Percentiles rank a stretch among this genome's conserved stretches.
Conservation (phyloP, 2,888 invertebrate genomes). For the Elmis aenea region DNA sequence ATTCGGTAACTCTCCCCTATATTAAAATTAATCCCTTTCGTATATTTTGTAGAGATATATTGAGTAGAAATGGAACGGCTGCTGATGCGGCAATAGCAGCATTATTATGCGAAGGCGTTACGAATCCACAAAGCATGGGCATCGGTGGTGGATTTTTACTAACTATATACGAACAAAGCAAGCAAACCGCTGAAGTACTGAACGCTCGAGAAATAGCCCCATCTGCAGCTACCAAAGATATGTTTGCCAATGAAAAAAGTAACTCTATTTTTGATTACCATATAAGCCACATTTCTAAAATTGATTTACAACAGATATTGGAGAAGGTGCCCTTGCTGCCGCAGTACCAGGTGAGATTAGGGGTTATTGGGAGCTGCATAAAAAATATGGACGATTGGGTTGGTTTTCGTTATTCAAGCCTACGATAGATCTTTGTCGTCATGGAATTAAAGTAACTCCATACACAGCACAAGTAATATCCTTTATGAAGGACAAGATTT, state of each 20-base stretch:
- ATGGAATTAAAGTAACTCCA: constrained; percentile 60
- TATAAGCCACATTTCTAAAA: too few relatives aligned
- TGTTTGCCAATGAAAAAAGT: too few relatives aligned
- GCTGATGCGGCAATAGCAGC: constrained; percentile 79
- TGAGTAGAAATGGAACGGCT: constrained; percentile 67
- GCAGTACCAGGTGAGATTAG: constrained; percentile 80
- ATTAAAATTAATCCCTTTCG: too few relatives aligned
- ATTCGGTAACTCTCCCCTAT: too few relatives aligned
- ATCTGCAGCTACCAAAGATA: constrained; percentile 53
- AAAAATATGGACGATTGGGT: constrained; percentile 62
- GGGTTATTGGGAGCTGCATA: constrained; percentile 72
- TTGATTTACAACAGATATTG: too few relatives aligned
- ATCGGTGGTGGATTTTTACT: constrained; percentile 81
- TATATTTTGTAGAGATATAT: too few relatives aligned
- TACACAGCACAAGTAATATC: constrained; percentile 58
- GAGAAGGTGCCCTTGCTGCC: constrained; percentile 60
- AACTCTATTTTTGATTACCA: neutral
- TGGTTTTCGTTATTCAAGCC: constrained; percentile 74
- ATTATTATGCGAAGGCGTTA: constrained; percentile 72
- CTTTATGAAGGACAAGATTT: constrained; percentile 49
- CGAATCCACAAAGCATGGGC: constrained; percentile 75
- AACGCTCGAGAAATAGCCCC: constrained; percentile 74
- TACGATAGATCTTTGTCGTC: constrained; percentile 62
- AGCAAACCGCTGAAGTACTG: constrained; percentile 53
- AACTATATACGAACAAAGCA: constrained; percentile 64